phyloP scores from a whole-genome alignment of 2,113 vertebrate genomes.

The Alethe castanea region DNA sequence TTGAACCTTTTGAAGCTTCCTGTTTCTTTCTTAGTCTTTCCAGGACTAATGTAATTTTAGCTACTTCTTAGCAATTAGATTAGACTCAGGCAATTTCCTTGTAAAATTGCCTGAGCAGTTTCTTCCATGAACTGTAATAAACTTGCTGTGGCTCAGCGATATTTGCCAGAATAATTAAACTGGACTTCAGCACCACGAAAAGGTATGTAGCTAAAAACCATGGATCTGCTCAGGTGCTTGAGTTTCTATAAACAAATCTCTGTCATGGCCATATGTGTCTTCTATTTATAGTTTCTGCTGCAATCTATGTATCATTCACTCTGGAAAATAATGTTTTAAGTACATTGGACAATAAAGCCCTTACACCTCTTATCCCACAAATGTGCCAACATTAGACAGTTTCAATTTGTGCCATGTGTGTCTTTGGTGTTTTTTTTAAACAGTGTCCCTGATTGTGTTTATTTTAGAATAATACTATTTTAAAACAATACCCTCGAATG shows the following conservation, averaged over 20 bases:
- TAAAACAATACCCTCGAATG: background rate
- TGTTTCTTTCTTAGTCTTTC: background rate
- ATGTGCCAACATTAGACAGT: background rate
- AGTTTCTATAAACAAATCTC: background rate
- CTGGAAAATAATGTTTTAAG: background rate
- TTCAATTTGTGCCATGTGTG: background rate
- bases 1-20: background rate
- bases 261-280: background rate
- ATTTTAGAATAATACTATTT: background rate
- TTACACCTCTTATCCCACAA: background rate
- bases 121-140: background rate
- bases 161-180: background rate
- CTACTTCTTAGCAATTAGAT: slow-evolving; percentile 19
- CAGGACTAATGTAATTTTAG: slow-evolving; percentile 29
- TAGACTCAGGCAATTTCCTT: slow-evolving; percentile 15
- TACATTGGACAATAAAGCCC: background rate
- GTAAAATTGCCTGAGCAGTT: slow-evolving; percentile 1
- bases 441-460: background rate
- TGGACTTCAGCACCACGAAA: background rate
- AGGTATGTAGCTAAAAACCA: background rate
- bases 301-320: background rate
- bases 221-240: background rate
- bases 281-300: background rate
- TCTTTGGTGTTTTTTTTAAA: background rate
- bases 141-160: background rate